phyloP scores from a whole-genome alignment of 2,113 vertebrate genomes.

The Cephalopholis sonnerati region DNA sequence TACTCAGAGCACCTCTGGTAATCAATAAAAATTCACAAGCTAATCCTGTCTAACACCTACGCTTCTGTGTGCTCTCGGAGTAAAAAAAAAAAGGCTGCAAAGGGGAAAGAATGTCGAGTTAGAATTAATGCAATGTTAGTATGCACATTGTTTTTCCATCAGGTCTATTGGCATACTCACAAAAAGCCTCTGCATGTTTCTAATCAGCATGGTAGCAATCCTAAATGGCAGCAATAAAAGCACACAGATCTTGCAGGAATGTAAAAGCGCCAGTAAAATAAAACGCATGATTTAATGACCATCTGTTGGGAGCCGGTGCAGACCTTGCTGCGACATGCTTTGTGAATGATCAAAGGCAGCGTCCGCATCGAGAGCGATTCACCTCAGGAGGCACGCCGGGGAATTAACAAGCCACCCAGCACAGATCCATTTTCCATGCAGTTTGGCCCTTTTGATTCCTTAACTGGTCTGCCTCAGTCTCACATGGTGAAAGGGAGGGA shows the following conservation, averaged over 20 bases:
- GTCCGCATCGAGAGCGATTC: conserved; percentile 67
- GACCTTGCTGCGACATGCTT: conserved; percentile 75
- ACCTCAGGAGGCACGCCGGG: conserved; percentile 70
- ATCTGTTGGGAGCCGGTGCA: conserved; percentile 80
- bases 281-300: conserved; percentile 85
- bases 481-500: conserved; percentile 25
- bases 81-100: conserved; percentile 21
- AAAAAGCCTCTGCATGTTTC: conserved; percentile 71
- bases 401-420: conserved; percentile 77
- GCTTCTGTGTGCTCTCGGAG: conserved; percentile 5
- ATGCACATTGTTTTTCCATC: conserved; percentile 50
- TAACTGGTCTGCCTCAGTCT: conserved; percentile 47
- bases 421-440: conserved; percentile 72
- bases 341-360: conserved; percentile 81
- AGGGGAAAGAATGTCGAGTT: neutral
- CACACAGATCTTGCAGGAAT: conserved; percentile 77
- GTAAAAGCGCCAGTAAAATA: conserved; percentile 82
- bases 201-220: conserved; percentile 71
- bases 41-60: conserved; percentile 48
- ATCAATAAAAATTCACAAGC: conserved; percentile 42
- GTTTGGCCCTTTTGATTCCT: conserved; percentile 62
- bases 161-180: conserved; percentile 30
- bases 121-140: conserved; percentile 45
- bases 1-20: conserved; percentile 18
- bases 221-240: conserved; percentile 82